Evolutionary conservation across 30 jellyfish, hydroid and myxozoan genomes (phyloP), one percentile per base, ranked within the genome.

Genomic region (Aurelia sp.): DNA sequence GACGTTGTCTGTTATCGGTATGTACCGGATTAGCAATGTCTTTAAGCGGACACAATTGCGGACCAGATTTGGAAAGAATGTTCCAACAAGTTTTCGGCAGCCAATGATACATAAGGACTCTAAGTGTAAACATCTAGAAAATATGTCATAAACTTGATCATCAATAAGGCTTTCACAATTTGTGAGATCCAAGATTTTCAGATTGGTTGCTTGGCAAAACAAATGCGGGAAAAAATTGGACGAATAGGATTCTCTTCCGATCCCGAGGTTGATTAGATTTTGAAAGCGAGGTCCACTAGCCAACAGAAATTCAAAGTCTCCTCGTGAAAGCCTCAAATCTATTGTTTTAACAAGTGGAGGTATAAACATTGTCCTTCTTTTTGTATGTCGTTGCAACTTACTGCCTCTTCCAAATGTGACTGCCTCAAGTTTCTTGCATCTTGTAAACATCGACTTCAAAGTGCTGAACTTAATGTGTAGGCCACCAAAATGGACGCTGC

Each of bases 41-140:
- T 72, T 67, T 22, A 95, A 90, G 4, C 78, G 80, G 44, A 51
- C 65, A 76, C 99, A 95, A 75, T 78, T 66, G 60, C 86, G 65
- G 13, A 81, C 62, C 71, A 95, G 48, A 13, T 62, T 76, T 17
- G 97, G 81, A 79, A 95, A 95, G 33, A 96, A 78, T 8, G 90
- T 84, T 13, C 99, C 99, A 52, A 27, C 60, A 21, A 95, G 86
- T 41, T 75, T 67, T 15, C 98, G 97, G 91, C 99, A 95, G 7
- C 98, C 99, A 61, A 95, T 95, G 27, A 95, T 40, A 63, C 99
- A 95, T 3, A 95, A 64, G 20, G 97, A 88, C 74, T 86, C 94
- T 7, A 95, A 70, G 11, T 35, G 53, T 1, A 88, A 81, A 76
- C 99, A 90, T 27, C 91, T 52, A 15, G 75, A 33, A 48, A 97